Evolutionary conservation across 2,888 invertebrate genomes (phyloP).

Genomic region (Lymantria dispar): DNA sequence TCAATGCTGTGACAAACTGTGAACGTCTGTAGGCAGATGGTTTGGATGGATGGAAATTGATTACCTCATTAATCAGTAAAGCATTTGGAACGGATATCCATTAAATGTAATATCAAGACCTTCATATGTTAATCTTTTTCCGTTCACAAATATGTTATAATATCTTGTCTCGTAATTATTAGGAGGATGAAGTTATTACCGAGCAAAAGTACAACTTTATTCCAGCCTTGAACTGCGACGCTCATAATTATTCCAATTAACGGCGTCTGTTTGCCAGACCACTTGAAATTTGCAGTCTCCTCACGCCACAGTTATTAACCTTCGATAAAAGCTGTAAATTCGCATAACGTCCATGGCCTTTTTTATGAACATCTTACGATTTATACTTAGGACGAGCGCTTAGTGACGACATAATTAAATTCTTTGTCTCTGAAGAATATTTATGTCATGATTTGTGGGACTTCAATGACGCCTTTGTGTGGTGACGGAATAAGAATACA

Average conservation of each 20-base stretch:
- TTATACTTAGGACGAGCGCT: conserved; percentile 1
- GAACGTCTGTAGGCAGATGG: too few species aligned
- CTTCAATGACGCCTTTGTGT: background rate
- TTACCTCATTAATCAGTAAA: too few species aligned
- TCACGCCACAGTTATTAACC: conserved; percentile 9
- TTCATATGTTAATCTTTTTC: too few species aligned
- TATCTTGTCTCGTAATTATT: too few species aligned
- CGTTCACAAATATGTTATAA: too few species aligned
- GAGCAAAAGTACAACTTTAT: too few species aligned
- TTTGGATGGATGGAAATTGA: too few species aligned
- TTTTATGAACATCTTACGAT: conserved; percentile 20
- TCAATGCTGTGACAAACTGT: too few species aligned
- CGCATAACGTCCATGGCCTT: conserved; percentile 13
- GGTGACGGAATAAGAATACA: too few species aligned
- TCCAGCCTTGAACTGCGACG: background rate
- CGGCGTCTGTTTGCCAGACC: conserved; percentile 18
- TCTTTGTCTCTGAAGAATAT: conserved; percentile 1
- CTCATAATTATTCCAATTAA: conserved; percentile 35
- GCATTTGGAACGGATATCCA: too few species aligned
- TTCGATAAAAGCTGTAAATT: conserved; percentile 20
- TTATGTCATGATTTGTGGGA: conserved; percentile 1
- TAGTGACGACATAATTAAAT: conserved; percentile 12
- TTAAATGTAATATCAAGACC: too few species aligned
- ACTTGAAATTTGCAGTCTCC: conserved; percentile 5
- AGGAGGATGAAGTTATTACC: too few species aligned